Evolutionary conservation across 2,113 vertebrate genomes (phyloP).

Genomic region (Hippoglossus stenolepis): DNA sequence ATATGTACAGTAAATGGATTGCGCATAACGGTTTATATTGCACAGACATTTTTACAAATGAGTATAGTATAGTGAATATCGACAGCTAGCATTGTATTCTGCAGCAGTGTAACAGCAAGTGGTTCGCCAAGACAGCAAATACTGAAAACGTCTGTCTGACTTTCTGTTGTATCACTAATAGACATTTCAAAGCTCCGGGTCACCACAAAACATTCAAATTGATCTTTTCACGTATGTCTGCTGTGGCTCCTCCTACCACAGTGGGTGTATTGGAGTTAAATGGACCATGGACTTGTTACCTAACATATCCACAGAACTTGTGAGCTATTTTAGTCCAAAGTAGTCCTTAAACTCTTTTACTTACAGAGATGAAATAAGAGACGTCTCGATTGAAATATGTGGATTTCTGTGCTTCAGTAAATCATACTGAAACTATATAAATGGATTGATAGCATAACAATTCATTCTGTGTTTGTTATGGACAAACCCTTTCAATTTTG

Average conservation of each 20-base stretch:
- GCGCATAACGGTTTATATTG: too few species aligned
- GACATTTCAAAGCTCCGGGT: neutral
- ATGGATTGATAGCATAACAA: neutral
- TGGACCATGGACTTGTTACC: too few species aligned
- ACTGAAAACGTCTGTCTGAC: too few species aligned
- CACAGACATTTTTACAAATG: too few species aligned
- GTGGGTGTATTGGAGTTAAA: neutral
- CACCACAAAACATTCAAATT: neutral
- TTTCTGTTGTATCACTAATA: too few species aligned
- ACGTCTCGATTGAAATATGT: neutral
- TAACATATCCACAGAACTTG: too few species aligned
- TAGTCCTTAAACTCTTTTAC: too few species aligned
- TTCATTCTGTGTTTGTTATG: neutral
- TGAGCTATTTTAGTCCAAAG: too few species aligned
- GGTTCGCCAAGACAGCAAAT: neutral
- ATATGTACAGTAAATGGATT: too few species aligned
- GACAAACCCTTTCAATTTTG: too few species aligned
- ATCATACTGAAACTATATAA: neutral
- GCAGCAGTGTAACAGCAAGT: neutral
- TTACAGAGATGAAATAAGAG: too few species aligned
- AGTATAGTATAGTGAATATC: neutral
- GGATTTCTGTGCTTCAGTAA: neutral
- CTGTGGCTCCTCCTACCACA: neutral
- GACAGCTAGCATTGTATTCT: constrained; percentile 8
- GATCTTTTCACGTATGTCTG: neutral